Percentiles rank a stretch among this genome's conserved stretches.
These are phyloP conservation scores for Rhinoptilus africanus DNA, from an alignment of 2,113 vertebrate species.

Conservation along the genomic window DNA sequence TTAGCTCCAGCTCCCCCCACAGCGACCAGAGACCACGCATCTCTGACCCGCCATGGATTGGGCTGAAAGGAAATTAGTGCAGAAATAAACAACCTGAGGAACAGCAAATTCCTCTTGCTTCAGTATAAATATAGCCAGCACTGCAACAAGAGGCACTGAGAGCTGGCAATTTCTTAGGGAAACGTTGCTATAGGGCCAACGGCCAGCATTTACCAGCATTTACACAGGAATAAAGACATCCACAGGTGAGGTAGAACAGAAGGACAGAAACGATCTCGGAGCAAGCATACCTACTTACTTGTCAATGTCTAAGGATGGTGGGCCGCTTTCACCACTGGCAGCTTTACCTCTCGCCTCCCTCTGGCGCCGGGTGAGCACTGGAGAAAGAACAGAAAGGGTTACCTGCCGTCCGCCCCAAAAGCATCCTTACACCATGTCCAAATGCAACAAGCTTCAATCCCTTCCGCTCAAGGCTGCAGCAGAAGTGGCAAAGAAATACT, in stretches of 20 bases:
- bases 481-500: background rate
- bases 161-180: background rate
- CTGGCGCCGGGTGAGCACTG: slow-evolving; percentile 70
- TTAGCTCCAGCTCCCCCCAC: background rate
- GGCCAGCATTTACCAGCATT: background rate
- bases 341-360: slow-evolving; percentile 60
- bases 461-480: background rate
- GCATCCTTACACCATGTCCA: background rate
- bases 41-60: background rate
- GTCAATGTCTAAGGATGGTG: slow-evolving; percentile 34
- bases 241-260: background rate
- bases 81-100: slow-evolving; percentile 32
- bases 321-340: background rate
- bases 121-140: background rate
- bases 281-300: slow-evolving; percentile 75
- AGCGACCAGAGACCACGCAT: background rate
- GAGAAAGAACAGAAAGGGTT: background rate
- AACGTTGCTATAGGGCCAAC: background rate
- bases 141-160: background rate
- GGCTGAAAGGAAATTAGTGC: slow-evolving; percentile 11
- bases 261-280: background rate
- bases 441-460: background rate
- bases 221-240: background rate
- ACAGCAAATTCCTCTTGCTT: slow-evolving; percentile 14
- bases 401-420: background rate